A percentile compares a stretch with the other conserved stretches of the same genome.
These are phyloP conservation scores for Macrobrachium rosenbergii DNA, from an alignment of 1,140 invertebrate genomes.

Conservation along the genomic window DNA sequence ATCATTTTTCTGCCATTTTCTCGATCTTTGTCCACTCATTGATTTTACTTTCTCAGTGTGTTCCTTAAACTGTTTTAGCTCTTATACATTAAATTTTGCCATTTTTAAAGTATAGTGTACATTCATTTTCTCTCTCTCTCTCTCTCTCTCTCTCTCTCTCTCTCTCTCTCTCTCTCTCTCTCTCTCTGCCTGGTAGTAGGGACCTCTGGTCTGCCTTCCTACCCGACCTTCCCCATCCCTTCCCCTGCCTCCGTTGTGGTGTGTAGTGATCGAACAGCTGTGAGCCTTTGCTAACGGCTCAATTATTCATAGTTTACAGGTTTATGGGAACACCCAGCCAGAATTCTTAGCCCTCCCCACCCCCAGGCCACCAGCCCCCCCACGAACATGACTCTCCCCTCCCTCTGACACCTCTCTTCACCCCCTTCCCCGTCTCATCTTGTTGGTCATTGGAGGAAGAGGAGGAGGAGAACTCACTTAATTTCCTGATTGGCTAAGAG, in stretches of 20 bases:
- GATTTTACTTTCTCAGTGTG: too few relatives aligned
- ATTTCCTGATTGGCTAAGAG: too few relatives aligned
- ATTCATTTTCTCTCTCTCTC: slow-evolving; percentile 4
- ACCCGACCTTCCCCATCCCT: background rate
- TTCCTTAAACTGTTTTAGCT: too few relatives aligned
- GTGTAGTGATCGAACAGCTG: slow-evolving; percentile 36
- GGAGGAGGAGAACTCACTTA: too few relatives aligned
- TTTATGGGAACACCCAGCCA: slow-evolving; percentile 24
- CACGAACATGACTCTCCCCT: background rate
- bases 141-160: slow-evolving; percentile 5
- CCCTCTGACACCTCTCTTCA: background rate
- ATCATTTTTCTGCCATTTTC: too few relatives aligned
- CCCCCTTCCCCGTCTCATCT: slow-evolving; percentile 22
- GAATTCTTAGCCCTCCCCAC: slow-evolving; percentile 2
- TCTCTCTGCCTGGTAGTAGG: background rate
- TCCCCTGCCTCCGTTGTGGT: background rate
- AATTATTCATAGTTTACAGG: slow-evolving; percentile 43
- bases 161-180: background rate
- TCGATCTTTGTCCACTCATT: too few relatives aligned
- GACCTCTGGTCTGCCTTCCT: background rate
- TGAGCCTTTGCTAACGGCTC: slow-evolving; percentile 34
- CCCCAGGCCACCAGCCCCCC: background rate
- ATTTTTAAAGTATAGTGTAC: too few relatives aligned
- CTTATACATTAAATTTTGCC: too few relatives aligned
- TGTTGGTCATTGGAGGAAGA: background rate